Conservation (phyloP, 2,888 invertebrate species). For the Zygogramma bicolorata region DNA sequence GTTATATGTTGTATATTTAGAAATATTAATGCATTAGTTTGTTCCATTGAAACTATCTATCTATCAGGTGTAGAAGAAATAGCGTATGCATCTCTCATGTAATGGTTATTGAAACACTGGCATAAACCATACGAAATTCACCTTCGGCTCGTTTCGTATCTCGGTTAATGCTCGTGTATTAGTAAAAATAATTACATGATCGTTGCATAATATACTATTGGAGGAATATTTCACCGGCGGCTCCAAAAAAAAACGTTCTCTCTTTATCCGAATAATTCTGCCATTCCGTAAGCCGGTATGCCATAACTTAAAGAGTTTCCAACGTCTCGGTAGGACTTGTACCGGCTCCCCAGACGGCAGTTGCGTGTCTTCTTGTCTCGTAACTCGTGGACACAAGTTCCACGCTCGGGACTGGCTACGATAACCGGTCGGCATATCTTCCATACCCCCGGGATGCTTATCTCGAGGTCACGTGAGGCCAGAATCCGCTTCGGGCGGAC, state of each 20-base stretch:
- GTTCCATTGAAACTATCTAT: too few relatives aligned
- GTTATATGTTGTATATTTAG: too few relatives aligned
- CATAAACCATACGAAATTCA: too few relatives aligned
- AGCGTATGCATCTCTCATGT: too few relatives aligned
- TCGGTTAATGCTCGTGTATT: too few relatives aligned
- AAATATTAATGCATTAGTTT: too few relatives aligned
- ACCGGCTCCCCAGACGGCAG: conserved; percentile 54
- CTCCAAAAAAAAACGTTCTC: not conserved
- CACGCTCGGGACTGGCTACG: conserved; percentile 12
- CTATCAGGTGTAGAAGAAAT: too few relatives aligned
- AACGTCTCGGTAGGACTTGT: conserved; percentile 43
- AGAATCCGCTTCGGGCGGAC: conserved; percentile 28
- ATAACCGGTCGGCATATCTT: conserved; percentile 11
- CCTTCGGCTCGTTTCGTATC: too few relatives aligned
- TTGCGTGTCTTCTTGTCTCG: conserved; percentile 56
- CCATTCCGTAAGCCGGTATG: conserved; percentile 52
- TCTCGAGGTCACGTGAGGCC: conserved; percentile 48
- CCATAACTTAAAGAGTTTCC: conserved; percentile 53
- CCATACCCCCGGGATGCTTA: conserved; percentile 51
- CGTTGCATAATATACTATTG: too few relatives aligned
- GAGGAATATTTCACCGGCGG: not conserved
- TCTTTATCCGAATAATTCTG: conserved; percentile 11
- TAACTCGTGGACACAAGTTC: conserved; percentile 44
- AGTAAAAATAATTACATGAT: too few relatives aligned
- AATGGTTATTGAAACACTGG: too few relatives aligned